These are phyloP conservation scores for Acleris holmiana DNA, from an alignment of 2,888 invertebrate species.

Conservation along the genomic window DNA sequence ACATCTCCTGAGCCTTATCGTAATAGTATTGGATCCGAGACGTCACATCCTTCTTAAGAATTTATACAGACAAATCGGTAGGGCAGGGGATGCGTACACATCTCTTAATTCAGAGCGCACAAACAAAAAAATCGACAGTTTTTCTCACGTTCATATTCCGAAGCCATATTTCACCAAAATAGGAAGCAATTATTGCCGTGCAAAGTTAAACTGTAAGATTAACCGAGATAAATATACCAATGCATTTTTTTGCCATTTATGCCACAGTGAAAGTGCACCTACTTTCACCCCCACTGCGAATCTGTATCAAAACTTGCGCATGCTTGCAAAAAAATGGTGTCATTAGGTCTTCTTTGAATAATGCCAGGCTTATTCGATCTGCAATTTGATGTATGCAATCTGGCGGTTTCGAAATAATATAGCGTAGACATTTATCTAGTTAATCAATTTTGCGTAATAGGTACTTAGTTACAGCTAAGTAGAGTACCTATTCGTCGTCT, in stretches of 20 bases:
- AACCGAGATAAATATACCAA: slow-evolving; percentile 24
- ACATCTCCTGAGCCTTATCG: slow-evolving; percentile 25
- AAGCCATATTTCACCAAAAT: slow-evolving; percentile 20
- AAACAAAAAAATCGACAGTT: background rate
- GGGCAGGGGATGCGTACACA: slow-evolving; percentile 2
- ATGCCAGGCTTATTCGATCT: slow-evolving; percentile 54
- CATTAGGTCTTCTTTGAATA: slow-evolving; percentile 68
- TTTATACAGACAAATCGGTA: slow-evolving; percentile 20
- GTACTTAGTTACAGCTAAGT: slow-evolving; percentile 35
- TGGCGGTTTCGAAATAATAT: slow-evolving; percentile 45
- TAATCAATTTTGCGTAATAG: slow-evolving; percentile 41
- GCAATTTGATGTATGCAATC: slow-evolving; percentile 48
- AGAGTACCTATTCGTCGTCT: slow-evolving; percentile 26
- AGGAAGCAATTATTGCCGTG: slow-evolving; percentile 3
- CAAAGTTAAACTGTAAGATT: slow-evolving; percentile 26
- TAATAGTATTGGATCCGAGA: slow-evolving; percentile 24
- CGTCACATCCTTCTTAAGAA: slow-evolving; percentile 33
- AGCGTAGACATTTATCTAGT: slow-evolving; percentile 44
- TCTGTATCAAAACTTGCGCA: slow-evolving; percentile 69
- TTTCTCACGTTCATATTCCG: background rate
- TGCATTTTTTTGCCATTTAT: slow-evolving; percentile 42
- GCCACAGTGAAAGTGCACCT: slow-evolving; percentile 71
- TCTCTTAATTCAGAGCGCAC: background rate
- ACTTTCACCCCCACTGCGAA: slow-evolving; percentile 71
- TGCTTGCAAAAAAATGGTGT: slow-evolving; percentile 68